These are phyloP conservation scores for Motacilla alba DNA, from an alignment of 2,113 vertebrate genomes.

Conservation along the genomic window DNA sequence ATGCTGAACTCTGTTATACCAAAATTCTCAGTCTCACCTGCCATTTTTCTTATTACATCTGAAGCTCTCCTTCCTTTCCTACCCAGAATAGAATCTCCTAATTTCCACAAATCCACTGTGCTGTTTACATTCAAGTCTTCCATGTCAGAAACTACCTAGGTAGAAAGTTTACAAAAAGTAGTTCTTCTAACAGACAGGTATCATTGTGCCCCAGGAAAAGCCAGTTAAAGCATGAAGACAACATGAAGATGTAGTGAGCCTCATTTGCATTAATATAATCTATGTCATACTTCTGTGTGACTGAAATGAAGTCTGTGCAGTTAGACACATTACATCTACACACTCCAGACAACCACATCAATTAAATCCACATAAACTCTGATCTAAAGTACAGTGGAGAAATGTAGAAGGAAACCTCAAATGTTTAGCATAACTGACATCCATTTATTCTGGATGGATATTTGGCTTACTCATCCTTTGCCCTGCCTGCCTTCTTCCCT, in stretches of 20 bases:
- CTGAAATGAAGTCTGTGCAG: not conserved
- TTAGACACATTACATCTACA: not conserved
- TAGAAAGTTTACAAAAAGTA: not conserved
- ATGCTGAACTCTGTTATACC: not conserved
- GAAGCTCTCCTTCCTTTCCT: not conserved
- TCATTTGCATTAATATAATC: not conserved
- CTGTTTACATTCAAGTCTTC: not conserved
- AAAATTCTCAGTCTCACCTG: not conserved
- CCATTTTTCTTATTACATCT: not conserved
- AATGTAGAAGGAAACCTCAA: not conserved
- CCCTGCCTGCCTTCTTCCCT: not conserved
- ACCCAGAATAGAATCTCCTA: not conserved
- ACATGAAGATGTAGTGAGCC: not conserved
- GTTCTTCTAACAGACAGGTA: not conserved
- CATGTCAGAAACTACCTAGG: not conserved
- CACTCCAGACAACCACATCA: not conserved
- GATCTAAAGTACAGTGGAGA: not conserved
- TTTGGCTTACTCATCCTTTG: not conserved
- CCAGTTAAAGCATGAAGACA: not conserved
- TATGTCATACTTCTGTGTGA: fast-evolving
- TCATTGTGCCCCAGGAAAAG: not conserved
- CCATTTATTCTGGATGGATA: not conserved
- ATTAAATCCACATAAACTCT: not conserved
- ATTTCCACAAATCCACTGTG: not conserved
- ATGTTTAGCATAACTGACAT: not conserved